A percentile compares a stretch with the other conserved stretches of the same genome.
phyloP scores from a whole-genome alignment of 2,888 invertebrate genomes.

The Uloborus plumipes region DNA sequence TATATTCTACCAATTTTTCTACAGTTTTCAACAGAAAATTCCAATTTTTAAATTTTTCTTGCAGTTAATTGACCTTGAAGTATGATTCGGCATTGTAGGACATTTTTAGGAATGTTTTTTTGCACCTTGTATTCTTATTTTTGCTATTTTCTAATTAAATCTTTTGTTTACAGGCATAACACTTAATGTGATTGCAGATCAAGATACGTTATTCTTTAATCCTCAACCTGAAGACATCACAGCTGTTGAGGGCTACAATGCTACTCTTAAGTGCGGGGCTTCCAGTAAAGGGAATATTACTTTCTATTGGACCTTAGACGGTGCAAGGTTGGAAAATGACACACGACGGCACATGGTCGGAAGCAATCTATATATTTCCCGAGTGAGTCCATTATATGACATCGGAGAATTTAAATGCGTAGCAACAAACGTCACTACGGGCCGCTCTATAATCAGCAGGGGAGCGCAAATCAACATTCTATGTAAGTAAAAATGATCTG shows the following conservation, averaged over 20 bases:
- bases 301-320: constrained; percentile 73
- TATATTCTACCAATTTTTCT: too few relatives aligned
- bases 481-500: constrained; percentile 70
- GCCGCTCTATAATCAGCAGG: constrained; percentile 67
- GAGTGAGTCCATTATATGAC: constrained; percentile 75
- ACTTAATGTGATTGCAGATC: constrained; percentile 9
- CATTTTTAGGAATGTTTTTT: too few relatives aligned
- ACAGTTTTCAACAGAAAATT: too few relatives aligned
- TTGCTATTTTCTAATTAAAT: neutral
- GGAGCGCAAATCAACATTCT: constrained; percentile 69
- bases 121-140: too few relatives aligned
- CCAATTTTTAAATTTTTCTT: too few relatives aligned
- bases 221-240: constrained; percentile 70
- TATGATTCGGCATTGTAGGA: too few relatives aligned
- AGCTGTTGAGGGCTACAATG: constrained; percentile 69
- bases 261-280: constrained; percentile 69
- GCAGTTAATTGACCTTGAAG: too few relatives aligned
- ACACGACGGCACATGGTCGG: constrained; percentile 72
- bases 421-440: constrained; percentile 73
- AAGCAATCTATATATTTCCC: constrained; percentile 75
- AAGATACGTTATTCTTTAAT: constrained; percentile 70
- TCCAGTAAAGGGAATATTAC: constrained; percentile 68
- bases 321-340: constrained; percentile 70
- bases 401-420: constrained; percentile 77
- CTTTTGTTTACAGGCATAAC: constrained; percentile 6